Conservation (phyloP, 2,888 invertebrate genomes). For the Rhagium mordax region DNA sequence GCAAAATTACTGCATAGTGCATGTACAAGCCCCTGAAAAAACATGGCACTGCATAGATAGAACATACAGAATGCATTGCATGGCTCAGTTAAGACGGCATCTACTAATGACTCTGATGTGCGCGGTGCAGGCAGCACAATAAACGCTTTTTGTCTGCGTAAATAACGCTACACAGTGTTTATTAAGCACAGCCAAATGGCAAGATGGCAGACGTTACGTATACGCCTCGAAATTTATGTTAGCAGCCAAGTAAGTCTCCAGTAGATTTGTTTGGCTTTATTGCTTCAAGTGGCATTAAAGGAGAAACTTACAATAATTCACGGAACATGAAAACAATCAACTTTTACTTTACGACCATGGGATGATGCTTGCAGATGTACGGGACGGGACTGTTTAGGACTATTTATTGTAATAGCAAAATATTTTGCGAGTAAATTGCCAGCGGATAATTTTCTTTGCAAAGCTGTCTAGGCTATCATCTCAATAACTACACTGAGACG, state of each 20-base stretch:
- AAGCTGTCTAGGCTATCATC: too few species aligned
- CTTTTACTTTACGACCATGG: not conserved
- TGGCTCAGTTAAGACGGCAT: not conserved
- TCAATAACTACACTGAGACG: too few species aligned
- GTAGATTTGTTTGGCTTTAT: constrained; percentile 15
- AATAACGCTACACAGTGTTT: not conserved
- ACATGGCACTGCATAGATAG: not conserved
- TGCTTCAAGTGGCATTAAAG: not conserved
- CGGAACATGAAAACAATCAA: constrained; percentile 6
- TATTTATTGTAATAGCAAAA: too few species aligned
- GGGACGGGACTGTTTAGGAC: too few species aligned
- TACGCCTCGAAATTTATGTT: not conserved
- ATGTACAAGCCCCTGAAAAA: not conserved
- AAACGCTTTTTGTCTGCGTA: constrained; percentile 1
- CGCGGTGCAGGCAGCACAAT: not conserved
- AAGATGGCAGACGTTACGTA: constrained; percentile 2
- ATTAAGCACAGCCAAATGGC: constrained; percentile 3
- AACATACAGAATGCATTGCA: constrained; percentile 7
- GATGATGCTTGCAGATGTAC: not conserved
- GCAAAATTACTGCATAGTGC: not conserved
- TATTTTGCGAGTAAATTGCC: too few species aligned
- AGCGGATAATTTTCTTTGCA: too few species aligned
- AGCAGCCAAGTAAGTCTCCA: not conserved
- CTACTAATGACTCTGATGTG: constrained; percentile 11
- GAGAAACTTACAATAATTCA: constrained; percentile 3